phyloP scores from a whole-genome alignment of 2,113 vertebrate genomes.

The Noctilio leporinus region DNA sequence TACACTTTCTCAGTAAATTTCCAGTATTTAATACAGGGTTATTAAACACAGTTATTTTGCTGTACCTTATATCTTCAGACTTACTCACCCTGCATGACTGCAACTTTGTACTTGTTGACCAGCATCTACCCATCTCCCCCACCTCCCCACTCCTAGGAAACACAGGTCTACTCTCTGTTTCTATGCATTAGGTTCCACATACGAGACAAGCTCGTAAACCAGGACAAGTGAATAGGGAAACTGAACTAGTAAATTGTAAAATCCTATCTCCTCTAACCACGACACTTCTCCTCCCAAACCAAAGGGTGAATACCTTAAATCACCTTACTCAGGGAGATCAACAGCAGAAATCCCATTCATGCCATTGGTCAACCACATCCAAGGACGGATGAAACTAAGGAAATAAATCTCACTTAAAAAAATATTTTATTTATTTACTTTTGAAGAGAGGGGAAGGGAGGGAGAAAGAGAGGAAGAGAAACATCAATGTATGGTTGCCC shows the following conservation, averaged over 20 bases:
- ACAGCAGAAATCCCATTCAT: not conserved
- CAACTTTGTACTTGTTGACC: not conserved
- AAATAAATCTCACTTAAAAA: not conserved
- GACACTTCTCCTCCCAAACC: not conserved
- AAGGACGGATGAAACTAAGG: not conserved
- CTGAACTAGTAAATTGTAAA: not conserved
- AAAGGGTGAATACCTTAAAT: not conserved
- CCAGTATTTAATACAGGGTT: not conserved
- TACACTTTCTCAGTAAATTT: not conserved
- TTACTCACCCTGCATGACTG: not conserved
- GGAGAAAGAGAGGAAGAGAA: no score
- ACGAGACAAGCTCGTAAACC: not conserved
- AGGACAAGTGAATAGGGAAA: not conserved
- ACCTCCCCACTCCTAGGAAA: not conserved
- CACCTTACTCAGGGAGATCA: not conserved
- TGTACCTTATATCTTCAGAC: not conserved
- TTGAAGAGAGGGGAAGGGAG: no score
- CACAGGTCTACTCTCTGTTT: not conserved
- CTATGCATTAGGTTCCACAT: not conserved
- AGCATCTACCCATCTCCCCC: not conserved
- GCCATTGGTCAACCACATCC: not conserved
- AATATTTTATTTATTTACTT: no score
- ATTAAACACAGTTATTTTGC: not conserved
- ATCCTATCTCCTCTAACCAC: not conserved
- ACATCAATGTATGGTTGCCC: no score